Base-by-base conservation (phyloP, 2,888 invertebrate species). In the Drosophila prolongata region DNA sequence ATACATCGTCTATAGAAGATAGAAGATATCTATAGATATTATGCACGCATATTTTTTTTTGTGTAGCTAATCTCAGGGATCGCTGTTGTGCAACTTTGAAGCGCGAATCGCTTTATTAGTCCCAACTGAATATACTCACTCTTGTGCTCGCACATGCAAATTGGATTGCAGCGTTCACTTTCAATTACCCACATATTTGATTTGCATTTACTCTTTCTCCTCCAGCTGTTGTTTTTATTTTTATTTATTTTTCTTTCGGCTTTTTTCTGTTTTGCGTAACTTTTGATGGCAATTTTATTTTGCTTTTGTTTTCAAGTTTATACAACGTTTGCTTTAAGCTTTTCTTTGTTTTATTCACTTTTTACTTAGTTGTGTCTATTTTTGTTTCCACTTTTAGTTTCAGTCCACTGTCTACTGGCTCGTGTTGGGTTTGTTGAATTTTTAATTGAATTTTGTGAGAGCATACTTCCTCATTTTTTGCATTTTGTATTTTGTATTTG, bases 361-460 rank as follows among this genome's bases (percentile, higher is more conserved):
- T 68, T 50, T 57, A 64, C 75, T 71, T 55, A 8, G 30, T 27
- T 24, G 44, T 42, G 50, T 54, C 67, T 60, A 70, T 59, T 67
- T 44, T 70, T 75, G 72, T 79, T 71, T 71, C 53, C 79, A 66
- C 70, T 77, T 82, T 62, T 70, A 58, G 68, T 77, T 77, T 55
- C 62, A 65, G 57, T 61, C 43, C 37, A 57, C 9, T 69, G 46
- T 69, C 46, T 42, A 37, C 42, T 46, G 67, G 42, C 64, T 52
- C 66, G 52, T 69, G 53, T 55, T 40, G 42, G 61, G 76, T 75
- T 71, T 79, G 77, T 82, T 82, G 83, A 80, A 83, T 82, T 86
- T 80, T 83, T 83, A 82, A 82, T 87, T 82, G 76, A 82, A 76
- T 83, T 82, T 76, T 43, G 72, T 6, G 62, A 61, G 42, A 52